Evolutionary conservation across 2,888 invertebrate species (phyloP), one percentile per base, ranked within the genome.

Genomic region (Euphydryas editha): DNA sequence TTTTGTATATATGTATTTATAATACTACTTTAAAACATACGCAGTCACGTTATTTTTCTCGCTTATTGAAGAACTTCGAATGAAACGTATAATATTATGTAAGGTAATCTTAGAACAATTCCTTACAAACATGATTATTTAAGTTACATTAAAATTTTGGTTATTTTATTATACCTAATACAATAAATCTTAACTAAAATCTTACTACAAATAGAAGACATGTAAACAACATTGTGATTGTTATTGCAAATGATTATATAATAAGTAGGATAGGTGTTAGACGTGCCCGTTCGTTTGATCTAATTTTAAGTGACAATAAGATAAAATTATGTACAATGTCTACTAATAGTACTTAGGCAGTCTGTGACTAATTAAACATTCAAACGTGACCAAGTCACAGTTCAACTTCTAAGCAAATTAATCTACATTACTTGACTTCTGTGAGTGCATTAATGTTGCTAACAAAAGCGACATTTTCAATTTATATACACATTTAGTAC

Each of bases 321-420:
- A 51, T 21, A 24, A 21, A 11, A 18, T 10, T 47, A 47, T 18
- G 10, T n/a, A 46, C 15, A 44, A 5, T n/a, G n/a, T 44, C 18
- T 36, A 37, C 37, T 36, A 37, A 55, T 18, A 44, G 15, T 6
- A 44, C n/a, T n/a, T 44, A n/a, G 39, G 8, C 18, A 47, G 20
- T 42, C 17, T 44, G 36, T 39, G 60, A 65, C 60, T 60, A 61
- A 65, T 60, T 49, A 65, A 61, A 57, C 44, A 15, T 17, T 24
- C 24, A 55, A 66, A 62, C 66, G 66, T 58, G 61, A 62, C 61
- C 55, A 36, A 18, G 44, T 44, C 17, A 37, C 37, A 54, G 46
- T 54, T 58, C 24, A 58, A 62, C 37, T n/a, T 42, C n/a, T 36
- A 21, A 42, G 51, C 10, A 51, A 17, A 13, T 49, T 15, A 51